Evolutionary conservation across 2,113 vertebrate genomes (phyloP).

Genomic region (Hepsetus odoe): DNA sequence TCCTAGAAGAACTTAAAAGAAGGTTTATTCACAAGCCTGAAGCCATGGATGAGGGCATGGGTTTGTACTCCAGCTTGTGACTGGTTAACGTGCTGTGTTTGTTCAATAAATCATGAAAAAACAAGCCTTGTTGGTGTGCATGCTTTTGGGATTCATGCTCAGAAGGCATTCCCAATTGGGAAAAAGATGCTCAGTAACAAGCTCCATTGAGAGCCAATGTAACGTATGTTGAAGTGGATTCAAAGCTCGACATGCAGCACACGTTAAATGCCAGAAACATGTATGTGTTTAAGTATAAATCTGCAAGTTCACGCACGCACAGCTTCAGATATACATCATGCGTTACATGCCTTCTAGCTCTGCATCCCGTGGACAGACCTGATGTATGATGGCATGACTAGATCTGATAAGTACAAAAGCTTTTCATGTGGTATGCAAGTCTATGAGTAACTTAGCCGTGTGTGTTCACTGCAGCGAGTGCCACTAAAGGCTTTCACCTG

Average conservation of each 20-base stretch:
- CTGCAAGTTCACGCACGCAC: not conserved
- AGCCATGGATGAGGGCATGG: not conserved
- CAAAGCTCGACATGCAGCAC: not conserved
- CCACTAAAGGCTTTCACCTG: too few species aligned
- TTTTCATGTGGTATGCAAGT: not conserved
- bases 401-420: not conserved
- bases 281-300: not conserved
- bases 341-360: not conserved
- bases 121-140: not conserved
- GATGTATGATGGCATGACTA: not conserved
- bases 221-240: not conserved
- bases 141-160: not conserved
- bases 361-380: not conserved
- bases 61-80: not conserved
- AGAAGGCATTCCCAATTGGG: not conserved
- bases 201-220: constrained; percentile 31
- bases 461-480: not conserved
- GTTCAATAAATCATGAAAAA: not conserved
- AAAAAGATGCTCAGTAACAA: constrained; percentile 33
- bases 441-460: not conserved
- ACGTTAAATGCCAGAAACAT: too few species aligned
- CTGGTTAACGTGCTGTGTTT: not conserved
- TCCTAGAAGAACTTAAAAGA: not conserved
- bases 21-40: not conserved
- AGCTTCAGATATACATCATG: not conserved